Percentiles rank a stretch among this genome's conserved stretches.
Conservation (phyloP, 35 echinoderm and acorn worm species). For the Antedon bifida region DNA sequence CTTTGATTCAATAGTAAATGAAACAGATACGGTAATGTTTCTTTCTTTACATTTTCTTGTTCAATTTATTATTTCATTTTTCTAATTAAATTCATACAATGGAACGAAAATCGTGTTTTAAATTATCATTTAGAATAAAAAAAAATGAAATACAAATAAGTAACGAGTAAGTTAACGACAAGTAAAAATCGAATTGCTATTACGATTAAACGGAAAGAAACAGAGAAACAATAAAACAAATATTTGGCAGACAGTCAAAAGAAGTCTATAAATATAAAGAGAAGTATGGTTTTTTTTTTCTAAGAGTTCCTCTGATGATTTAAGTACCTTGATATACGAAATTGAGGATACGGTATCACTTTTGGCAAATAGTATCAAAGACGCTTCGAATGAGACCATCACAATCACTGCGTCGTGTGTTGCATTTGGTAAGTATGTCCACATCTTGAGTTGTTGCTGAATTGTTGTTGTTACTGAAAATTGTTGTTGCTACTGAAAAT, state of each 20-base stretch:
- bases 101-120: too few relatives aligned
- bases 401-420: not conserved
- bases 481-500: too few relatives aligned
- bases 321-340: not conserved
- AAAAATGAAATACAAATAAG: too few relatives aligned
- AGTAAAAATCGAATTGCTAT: too few relatives aligned
- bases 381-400: not conserved
- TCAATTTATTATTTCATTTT: not conserved
- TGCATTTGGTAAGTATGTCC: not conserved
- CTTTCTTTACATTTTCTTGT: not conserved
- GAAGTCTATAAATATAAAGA: too few relatives aligned
- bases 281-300: not conserved
- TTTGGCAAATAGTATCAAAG: not conserved
- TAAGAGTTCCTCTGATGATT: not conserved
- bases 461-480: too few relatives aligned
- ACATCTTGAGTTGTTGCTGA: too few relatives aligned
- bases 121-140: too few relatives aligned
- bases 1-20: not conserved
- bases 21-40: not conserved
- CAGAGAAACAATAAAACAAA: too few relatives aligned
- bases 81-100: not conserved
- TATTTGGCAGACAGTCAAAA: too few relatives aligned
- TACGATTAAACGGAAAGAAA: too few relatives aligned
- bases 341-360: not conserved
- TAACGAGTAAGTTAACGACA: too few relatives aligned